Evolutionary conservation across 2,888 invertebrate species (phyloP), one percentile per base, ranked within the genome.

Genomic region (Hemaris fuciformis): DNA sequence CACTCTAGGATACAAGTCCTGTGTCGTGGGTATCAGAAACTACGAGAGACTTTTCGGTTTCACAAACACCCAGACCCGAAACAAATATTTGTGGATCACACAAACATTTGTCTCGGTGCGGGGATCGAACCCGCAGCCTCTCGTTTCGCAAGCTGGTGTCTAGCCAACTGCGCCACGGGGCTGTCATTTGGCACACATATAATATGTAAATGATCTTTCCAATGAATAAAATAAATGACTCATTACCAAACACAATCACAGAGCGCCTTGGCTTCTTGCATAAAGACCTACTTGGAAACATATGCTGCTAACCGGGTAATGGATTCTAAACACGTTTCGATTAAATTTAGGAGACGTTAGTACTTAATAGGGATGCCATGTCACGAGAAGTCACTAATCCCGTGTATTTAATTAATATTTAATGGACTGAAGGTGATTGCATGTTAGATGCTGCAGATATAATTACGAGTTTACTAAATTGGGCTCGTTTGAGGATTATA

Each of bases 251-350:
- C 59, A 45, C 31, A 45, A 34, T 27, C 34, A 45, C 25, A 25
- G n/a, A 59, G 20, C 34, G 23, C 20, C 45, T 27, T 59, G 59
- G 45, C 31, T 20, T 42, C 31, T 31, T 59, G 45, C 45, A 45
- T 31, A 45, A 43, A 27, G n/a, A 46, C 7, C 45, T 18, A 22
- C 34, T 45, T 46, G 34, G 45, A 31, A n/a, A 34, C 20, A 45
- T 59, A 15, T 31, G 59, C 59, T 22, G 20, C 59, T 59, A 20
- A 59, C 10, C 23, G 5, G 10, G 31, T 34, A 62, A 63, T 63
- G 61, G 46, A 65, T 66, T 64, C 41, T 8, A 38, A 62, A 27
- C 60, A 63, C 63, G 48, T 62, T 31, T 61, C 56, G 31, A 48
- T 66, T 61, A 61, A 34, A 45, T 23, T 45, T 46, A 46, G 41